Evolutionary conservation across 2,113 vertebrate genomes (phyloP).

Genomic region (Pomatostomus ruficeps): DNA sequence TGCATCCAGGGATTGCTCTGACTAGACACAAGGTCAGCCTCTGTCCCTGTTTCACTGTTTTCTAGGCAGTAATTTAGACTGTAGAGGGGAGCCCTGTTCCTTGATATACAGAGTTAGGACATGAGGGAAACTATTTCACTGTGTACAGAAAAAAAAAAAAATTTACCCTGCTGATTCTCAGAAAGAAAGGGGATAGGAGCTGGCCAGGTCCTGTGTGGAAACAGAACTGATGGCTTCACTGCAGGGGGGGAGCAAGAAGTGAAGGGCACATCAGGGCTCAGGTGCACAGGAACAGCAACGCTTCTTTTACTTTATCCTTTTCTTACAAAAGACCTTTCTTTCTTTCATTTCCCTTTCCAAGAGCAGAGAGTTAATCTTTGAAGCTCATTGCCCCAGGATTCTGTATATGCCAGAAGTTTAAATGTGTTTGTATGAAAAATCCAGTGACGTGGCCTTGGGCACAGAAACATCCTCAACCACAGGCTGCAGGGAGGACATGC

Average conservation of each 20-base stretch:
- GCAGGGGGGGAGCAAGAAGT: background rate
- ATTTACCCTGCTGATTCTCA: background rate
- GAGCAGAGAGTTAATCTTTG: background rate
- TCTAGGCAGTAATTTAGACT: background rate
- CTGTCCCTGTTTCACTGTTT: background rate
- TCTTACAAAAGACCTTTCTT: background rate
- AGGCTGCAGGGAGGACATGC: fast-evolving
- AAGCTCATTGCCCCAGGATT: background rate
- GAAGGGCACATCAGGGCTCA: background rate
- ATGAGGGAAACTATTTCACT: background rate
- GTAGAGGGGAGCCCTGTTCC: background rate
- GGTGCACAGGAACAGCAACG: background rate
- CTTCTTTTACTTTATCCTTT: background rate
- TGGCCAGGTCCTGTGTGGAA: background rate
- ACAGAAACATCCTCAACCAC: background rate
- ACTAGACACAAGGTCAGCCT: background rate
- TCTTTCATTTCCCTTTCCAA: background rate
- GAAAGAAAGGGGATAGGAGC: background rate
- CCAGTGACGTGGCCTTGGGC: background rate
- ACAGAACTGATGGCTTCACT: background rate
- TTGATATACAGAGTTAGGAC: background rate
- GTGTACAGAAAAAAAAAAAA: background rate
- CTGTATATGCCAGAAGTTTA: background rate
- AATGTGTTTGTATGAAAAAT: background rate
- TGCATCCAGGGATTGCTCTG: background rate